Base-by-base conservation (phyloP, 2,888 invertebrate species). In the Lasioglossum marginatum region DNA sequence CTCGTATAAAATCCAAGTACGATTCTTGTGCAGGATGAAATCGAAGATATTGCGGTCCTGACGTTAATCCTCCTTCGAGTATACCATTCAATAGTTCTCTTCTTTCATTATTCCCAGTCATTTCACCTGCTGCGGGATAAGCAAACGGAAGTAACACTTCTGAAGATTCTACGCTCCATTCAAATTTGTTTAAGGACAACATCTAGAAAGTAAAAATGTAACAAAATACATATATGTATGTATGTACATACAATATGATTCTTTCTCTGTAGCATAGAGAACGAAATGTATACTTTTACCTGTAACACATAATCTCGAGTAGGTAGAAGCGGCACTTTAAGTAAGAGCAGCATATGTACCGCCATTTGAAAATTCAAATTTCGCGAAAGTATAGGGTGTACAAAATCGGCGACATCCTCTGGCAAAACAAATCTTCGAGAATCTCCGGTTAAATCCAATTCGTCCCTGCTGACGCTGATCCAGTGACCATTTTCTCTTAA, bases 401-500 rank as follows among this genome's bases (percentile, higher is more conserved):
- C 96, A 93, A 97, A 96, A 91, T 97, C 97, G 2, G 96, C 96
- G 16, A 97, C 96, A 92, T 97, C 97, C 89, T 96, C 96, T 57
- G 96, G 95, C 87, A 96, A 96, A 68, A 97, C 96, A 91, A 97
- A 95, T 93, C 97, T 96, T 95, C 97, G 97, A 85, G 97, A 96
- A 96, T 97, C 97, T 91, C 96, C 96, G 92, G 96, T 95, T 45
- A 95, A 92, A 88, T 95, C 95, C n/a, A 95, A 93, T 60, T 95
- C 92, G 70, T 95, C 95, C 48, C 94, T 94, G 34, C 95, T 95
- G 14, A 95, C 92, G 2, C 97, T 97, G 60, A 97, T 95, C 96
- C 97, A 98, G 95, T 97, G 97, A 91, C 96, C 97, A 31, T 96
- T 96, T 92, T 97, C 97, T n/a, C 98, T 96, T 79, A 97, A 95